phyloP scores from a whole-genome alignment of 2,888 invertebrate species.

The Drosophila putrida region DNA sequence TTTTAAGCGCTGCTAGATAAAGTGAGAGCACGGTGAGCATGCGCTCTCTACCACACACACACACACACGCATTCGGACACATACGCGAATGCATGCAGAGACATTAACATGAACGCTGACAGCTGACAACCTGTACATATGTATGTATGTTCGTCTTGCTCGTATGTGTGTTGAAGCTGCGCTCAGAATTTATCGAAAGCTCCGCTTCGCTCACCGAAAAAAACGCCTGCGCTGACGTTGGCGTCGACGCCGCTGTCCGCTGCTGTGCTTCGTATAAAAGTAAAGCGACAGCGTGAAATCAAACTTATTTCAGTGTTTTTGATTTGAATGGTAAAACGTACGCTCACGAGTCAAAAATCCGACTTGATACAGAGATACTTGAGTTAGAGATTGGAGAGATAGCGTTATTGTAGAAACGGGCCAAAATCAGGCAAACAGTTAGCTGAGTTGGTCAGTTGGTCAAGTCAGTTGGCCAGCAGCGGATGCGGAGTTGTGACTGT shows the following conservation, averaged over 20 bases:
- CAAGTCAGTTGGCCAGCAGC: constrained; percentile 30
- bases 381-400: constrained; percentile 9
- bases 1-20: constrained; percentile 14
- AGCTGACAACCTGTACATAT: constrained; percentile 63
- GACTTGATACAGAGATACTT: constrained; percentile 31
- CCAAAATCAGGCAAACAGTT: constrained; percentile 36
- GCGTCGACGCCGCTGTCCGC: constrained; percentile 39
- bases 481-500: constrained; percentile 33
- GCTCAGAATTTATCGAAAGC: constrained; percentile 77
- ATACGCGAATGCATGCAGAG: constrained; percentile 7
- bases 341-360: constrained; percentile 68
- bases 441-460: constrained; percentile 55
- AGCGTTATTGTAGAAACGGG: constrained; percentile 18
- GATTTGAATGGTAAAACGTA: constrained; percentile 83
- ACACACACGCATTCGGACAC: constrained; percentile 8
- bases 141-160: not conserved
- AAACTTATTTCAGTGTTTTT: constrained; percentile 85
- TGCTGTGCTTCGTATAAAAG: constrained; percentile 83
- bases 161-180: constrained; percentile 48
- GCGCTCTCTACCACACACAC: constrained; percentile 12
- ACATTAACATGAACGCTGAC: constrained; percentile 24
- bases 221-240: constrained; percentile 29
- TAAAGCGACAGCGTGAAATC: constrained; percentile 83
- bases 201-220: constrained; percentile 63
- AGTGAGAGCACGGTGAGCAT: constrained; percentile 37